Conservation (phyloP, 2,888 invertebrate species). For the Heliconius ethilla region DNA sequence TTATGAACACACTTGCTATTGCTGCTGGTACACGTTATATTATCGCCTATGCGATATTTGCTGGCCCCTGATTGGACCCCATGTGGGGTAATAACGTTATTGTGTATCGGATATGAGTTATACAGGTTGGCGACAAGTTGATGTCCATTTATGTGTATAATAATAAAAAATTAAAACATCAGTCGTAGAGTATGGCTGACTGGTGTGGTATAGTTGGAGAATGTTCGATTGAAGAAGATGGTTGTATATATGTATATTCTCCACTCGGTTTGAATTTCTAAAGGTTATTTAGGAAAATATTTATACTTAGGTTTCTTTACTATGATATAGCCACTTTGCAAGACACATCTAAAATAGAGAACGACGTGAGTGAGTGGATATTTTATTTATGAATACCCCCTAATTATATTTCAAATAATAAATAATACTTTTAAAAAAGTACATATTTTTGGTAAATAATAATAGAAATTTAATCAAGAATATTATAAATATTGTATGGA, state of each 20-base stretch:
- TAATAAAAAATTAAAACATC: not conserved
- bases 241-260: not conserved
- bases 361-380: not conserved
- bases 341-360: not conserved
- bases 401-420: not conserved
- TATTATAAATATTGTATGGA: not conserved
- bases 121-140: slow-evolving; percentile 11
- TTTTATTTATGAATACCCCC: no score
- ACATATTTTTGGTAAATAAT: not conserved
- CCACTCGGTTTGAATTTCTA: not conserved
- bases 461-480: not conserved
- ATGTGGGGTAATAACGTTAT: slow-evolving; percentile 67
- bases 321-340: no score
- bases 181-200: no score
- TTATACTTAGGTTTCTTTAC: not conserved
- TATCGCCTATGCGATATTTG: slow-evolving; percentile 68
- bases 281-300: not conserved
- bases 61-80: slow-evolving; percentile 75
- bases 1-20: slow-evolving; percentile 82
- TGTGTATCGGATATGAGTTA: slow-evolving; percentile 53
- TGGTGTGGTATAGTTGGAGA: not conserved
- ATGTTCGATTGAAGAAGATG: no score
- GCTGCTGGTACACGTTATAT: slow-evolving; percentile 75
- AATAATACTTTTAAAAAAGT: not conserved
- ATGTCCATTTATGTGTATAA: not conserved